Base-by-base conservation (phyloP, 2,797 vertebrate species). In the Gadopsis bispinosus region DNA sequence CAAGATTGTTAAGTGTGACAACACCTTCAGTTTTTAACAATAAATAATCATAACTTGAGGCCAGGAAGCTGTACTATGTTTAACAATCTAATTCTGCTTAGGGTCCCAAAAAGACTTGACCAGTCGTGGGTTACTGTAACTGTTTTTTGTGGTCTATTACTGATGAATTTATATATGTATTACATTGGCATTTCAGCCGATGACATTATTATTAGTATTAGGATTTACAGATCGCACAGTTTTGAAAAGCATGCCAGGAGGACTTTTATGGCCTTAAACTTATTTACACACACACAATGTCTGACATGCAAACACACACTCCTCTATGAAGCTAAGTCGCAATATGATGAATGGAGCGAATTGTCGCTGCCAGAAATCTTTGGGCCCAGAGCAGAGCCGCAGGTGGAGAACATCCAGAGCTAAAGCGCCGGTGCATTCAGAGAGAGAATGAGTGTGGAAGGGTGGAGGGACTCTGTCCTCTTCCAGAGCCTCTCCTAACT, bases 371-470 rank as follows among this genome's bases (percentile, higher is more conserved):
- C 22, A 39, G 56, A 39, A 60, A 7, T 31, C 72, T 79, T n/a
- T 4, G 31, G 45, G 73, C 26, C 35, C 2, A 0, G 41, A 65
- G 62, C 66, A 51, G 58, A 75, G 66, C 63, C 55, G 53, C 16
- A 79, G 62, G 29, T 51, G 59, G 55, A 62, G 53, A 64, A 50
- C 47, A 54, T 72, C 68, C 31, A 37, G 19, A 70, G 68, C 50
- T 39, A 6, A 76, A 76, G 64, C 26, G 54, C 20, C 17, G 4
- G 10, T 29, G 22, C 54, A 39, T 54, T 45, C 43, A 55, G n/a
- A 69, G 70, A 80, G 68, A 75, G 37, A 45, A 72, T 16, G 64
- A 71, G 71, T 74, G 77, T 81, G 56, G 84, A 75, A 81, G 76
- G 77, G 67, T 10, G 39, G 74, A 86, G 69, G 33, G 67, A 79